Base-by-base conservation (phyloP, 1,140 invertebrate genomes). In the Chionoecetes opilio region DNA sequence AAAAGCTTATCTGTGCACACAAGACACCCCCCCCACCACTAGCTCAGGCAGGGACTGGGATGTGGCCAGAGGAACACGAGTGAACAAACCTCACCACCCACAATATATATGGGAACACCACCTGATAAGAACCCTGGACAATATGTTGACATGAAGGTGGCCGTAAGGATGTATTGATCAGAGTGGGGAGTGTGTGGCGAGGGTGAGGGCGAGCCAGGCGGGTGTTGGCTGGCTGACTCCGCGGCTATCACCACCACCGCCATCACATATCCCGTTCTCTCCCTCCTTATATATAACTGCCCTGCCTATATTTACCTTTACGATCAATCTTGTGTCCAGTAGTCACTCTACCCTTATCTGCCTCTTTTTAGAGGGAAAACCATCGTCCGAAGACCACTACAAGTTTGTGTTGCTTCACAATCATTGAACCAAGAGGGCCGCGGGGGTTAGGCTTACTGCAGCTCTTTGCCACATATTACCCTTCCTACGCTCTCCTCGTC, bases 391-490 rank as follows among this genome's bases (percentile, higher is more conserved):
- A 95, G 84, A 95, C 94, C 94, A 95, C 91, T 87, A 92, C 94
- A 95, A 95, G 90, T 95, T 95, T 95, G 94, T 92, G 94, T 95
- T 95, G 94, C 90, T 88, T 92, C 91, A 95, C 94, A 92, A 92
- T 92, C 94, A 95, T 95, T 95, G 94, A 95, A 95, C 94, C 94
- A 95, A 95, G 94, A 95, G 94, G 94, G 94, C 94, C 85, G 94
- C 91, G 90, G 90, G 84, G 84, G 94, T 95, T 95, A 95, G 94
- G 94, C 94, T 95, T 95, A 95, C 91, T 95, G 90, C 46, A 63
- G 90, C 37, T 82, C 94, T 95, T 95, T 95, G 21, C 3, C 41
- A 86, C 41, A 88, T 95, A 91, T 82, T 11, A 92, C n/a, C 82
- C 84, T 92, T 88, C 91, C 46, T 63, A 95, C 90, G 87, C 90